phyloP scores from a whole-genome alignment of 2,113 vertebrate species.

The Neogobius melanostomus region DNA sequence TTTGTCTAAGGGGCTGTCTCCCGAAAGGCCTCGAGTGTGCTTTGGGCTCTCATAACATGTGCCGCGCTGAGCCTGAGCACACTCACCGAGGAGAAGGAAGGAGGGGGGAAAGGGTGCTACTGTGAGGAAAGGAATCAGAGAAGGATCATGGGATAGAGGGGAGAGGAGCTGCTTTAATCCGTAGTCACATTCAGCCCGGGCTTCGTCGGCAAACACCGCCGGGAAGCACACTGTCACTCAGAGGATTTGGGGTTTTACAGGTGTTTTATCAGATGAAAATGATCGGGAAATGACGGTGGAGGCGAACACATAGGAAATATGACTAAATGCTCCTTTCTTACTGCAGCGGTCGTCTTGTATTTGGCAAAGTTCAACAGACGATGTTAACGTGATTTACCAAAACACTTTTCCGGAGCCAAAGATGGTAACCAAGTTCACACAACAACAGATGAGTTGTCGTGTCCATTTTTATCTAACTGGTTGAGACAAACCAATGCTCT shows the following conservation, averaged over 20 bases:
- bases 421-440: too few species aligned
- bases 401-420: too few species aligned
- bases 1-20: conserved; percentile 71
- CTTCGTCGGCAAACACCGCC: conserved; percentile 32
- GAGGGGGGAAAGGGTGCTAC: conserved; percentile 33
- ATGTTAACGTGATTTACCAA: too few species aligned
- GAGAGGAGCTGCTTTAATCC: conserved; percentile 44
- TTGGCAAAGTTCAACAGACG: too few species aligned
- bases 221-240: neutral
- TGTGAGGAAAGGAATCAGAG: conserved; percentile 27
- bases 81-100: conserved; percentile 32
- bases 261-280: too few species aligned
- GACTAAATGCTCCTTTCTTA: too few species aligned
- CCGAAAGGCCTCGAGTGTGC: conserved; percentile 59
- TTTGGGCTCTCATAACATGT: conserved; percentile 72
- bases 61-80: conserved; percentile 46
- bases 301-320: too few species aligned
- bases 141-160: conserved; percentile 37
- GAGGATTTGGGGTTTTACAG: conserved; percentile 11
- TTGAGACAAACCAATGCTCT: too few species aligned
- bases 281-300: too few species aligned
- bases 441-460: too few species aligned
- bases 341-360: too few species aligned
- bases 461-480: too few species aligned
- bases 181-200: conserved; percentile 40